These are phyloP conservation scores for Ceratina japonica DNA, from an alignment of 1,140 invertebrate genomes.

Conservation along the genomic window DNA sequence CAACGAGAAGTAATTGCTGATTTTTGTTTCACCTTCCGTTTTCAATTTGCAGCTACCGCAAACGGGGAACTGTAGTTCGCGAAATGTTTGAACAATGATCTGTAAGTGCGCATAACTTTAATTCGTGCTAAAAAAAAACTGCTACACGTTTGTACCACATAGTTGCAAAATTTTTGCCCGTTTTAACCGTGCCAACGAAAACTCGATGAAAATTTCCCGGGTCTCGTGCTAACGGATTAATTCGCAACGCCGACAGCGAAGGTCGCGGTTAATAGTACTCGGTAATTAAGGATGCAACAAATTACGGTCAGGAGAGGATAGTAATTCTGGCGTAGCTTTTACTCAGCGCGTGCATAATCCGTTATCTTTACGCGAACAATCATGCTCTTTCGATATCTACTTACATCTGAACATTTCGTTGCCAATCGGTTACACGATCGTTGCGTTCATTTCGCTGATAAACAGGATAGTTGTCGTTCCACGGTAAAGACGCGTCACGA, in stretches of 20 bases:
- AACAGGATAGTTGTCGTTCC: neutral
- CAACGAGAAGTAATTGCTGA: neutral
- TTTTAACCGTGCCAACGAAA: neutral
- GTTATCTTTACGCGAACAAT: neutral
- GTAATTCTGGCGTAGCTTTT: neutral
- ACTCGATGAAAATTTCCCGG: neutral
- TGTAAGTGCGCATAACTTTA: neutral
- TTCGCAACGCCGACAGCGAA: neutral
- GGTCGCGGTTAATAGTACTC: neutral
- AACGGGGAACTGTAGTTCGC: no score
- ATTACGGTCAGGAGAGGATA: neutral
- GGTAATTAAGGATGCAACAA: slow-evolving; percentile 10
- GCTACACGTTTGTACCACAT: neutral
- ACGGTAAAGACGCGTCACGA: neutral
- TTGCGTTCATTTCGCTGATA: neutral
- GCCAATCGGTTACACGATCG: neutral
- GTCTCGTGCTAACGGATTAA: neutral
- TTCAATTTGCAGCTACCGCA: neutral
- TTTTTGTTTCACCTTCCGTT: neutral
- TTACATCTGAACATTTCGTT: neutral
- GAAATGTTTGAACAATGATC: neutral
- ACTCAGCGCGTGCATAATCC: neutral
- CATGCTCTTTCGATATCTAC: neutral
- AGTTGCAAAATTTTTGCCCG: neutral
- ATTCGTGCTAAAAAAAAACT: neutral